A percentile compares a stretch with the other conserved stretches of the same genome.
Evolutionary conservation across 2,888 invertebrate genomes (phyloP).

Genomic region (Eremobia ochroleuca): DNA sequence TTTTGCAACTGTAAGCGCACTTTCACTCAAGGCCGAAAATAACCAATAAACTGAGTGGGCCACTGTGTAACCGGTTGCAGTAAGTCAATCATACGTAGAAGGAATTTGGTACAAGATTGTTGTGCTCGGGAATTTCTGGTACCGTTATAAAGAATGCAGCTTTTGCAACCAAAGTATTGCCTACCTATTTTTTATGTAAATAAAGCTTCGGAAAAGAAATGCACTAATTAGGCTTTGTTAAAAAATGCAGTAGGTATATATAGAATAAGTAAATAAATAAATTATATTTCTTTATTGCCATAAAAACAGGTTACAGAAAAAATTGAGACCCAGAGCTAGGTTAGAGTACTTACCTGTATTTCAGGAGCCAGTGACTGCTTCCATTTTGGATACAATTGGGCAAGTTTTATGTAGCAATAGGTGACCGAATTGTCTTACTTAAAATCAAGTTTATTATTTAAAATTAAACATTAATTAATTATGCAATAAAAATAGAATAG

Average conservation of each 20-base stretch:
- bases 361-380: too few species aligned
- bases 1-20: conserved; percentile 73
- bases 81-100: conserved; percentile 44
- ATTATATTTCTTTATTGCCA: too few species aligned
- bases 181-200: background rate
- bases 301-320: too few species aligned
- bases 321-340: too few species aligned
- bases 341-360: too few species aligned
- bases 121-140: background rate
- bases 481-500: too few species aligned
- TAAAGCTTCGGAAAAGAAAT: background rate
- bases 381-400: too few species aligned
- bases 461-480: too few species aligned
- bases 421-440: too few species aligned
- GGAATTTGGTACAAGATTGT: conserved; percentile 5
- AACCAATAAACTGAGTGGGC: conserved; percentile 72
- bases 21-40: conserved; percentile 88
- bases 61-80: conserved; percentile 60
- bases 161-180: background rate
- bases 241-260: background rate
- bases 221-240: background rate
- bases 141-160: conserved; percentile 22
- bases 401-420: too few species aligned
- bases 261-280: too few species aligned
- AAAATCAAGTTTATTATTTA: too few species aligned